Evolutionary conservation across 2,113 vertebrate genomes (phyloP).

Genomic region (Cercocebus atys): DNA sequence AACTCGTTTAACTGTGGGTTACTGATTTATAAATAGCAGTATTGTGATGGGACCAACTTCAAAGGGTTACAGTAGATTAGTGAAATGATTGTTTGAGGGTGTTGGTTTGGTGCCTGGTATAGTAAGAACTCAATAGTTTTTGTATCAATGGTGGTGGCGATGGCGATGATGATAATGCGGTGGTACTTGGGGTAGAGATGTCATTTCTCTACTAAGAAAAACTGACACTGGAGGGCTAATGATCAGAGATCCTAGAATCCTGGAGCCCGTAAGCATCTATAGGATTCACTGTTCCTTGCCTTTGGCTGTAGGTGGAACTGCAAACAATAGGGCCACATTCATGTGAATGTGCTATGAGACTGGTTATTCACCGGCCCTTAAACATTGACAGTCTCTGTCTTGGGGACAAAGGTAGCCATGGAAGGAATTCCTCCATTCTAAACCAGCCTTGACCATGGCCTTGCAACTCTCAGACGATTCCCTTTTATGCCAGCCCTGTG

Average conservation of each 20-base stretch:
- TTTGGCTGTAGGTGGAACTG: not conserved
- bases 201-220: not conserved
- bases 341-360: fast-evolving
- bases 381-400: not conserved
- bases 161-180: not conserved
- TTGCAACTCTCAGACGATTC: not conserved
- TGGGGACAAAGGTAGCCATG: not conserved
- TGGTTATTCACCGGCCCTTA: conserved; percentile 16
- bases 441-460: not conserved
- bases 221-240: not conserved
- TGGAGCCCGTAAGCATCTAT: not conserved
- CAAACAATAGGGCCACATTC: not conserved
- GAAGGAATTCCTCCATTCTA: not conserved
- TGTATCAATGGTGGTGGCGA: not conserved
- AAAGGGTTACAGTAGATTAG: not conserved
- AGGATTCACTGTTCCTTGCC: not conserved
- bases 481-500: not conserved
- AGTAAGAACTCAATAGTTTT: not conserved
- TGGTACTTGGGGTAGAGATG: not conserved
- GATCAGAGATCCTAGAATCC: not conserved
- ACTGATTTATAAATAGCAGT: not conserved
- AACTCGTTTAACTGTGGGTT: not conserved
- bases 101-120: not conserved
- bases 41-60: not conserved
- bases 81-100: not conserved